Evolutionary conservation across 2,888 invertebrate species (phyloP).

Genomic region (Aphrophora alni): DNA sequence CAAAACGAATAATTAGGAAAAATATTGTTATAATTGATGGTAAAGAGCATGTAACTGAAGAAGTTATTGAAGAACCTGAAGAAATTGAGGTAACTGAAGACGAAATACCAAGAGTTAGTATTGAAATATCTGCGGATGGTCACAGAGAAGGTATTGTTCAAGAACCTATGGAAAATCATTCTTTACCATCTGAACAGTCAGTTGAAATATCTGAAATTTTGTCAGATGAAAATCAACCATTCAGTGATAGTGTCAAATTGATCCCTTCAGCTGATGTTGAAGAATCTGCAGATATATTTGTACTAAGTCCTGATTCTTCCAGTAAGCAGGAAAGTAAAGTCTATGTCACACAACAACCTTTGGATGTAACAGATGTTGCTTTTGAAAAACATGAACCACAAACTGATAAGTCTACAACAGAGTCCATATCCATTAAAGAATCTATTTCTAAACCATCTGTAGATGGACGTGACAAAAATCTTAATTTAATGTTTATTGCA

Average conservation of each 20-base stretch:
- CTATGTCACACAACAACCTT: background rate
- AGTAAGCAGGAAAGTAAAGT: background rate
- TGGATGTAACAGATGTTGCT: background rate
- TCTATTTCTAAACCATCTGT: background rate
- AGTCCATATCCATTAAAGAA: background rate
- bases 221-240: constrained; percentile 20
- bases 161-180: constrained; percentile 34
- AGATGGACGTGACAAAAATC: background rate
- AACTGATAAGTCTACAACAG: background rate
- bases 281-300: background rate
- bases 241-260: background rate
- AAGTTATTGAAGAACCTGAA: constrained; percentile 84
- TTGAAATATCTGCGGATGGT: constrained; percentile 67
- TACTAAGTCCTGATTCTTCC: background rate
- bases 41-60: constrained; percentile 82
- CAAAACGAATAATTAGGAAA: constrained; percentile 75
- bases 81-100: constrained; percentile 75
- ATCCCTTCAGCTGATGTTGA: background rate
- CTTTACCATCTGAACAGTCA: constrained; percentile 32
- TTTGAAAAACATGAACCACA: background rate
- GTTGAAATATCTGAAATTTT: constrained; percentile 41
- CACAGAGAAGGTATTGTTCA: constrained; percentile 55
- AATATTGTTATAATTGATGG: constrained; percentile 77
- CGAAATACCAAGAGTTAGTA: constrained; percentile 73
- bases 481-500: background rate